Evolutionary conservation across 2,113 vertebrate species (phyloP), one percentile per base, ranked within the genome.

Genomic region (Numida meleagris): DNA sequence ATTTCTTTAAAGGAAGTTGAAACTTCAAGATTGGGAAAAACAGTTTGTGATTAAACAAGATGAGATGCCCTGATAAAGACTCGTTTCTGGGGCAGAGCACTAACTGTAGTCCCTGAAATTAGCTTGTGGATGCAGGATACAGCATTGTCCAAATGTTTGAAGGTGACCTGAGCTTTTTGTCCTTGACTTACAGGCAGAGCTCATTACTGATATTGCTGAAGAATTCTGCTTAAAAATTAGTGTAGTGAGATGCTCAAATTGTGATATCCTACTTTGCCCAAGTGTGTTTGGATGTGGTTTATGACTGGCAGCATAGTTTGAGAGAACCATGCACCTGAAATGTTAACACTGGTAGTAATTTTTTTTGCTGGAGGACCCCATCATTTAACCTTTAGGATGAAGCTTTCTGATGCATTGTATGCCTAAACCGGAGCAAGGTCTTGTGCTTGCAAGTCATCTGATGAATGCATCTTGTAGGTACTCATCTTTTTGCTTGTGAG

Each of bases 21-120:
- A 58, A 61, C 43, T 81, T 94, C 29, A 72, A 74, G 33, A 25
- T 72, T 92, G 51, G 53, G 86, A 65, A 90, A 84, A 77, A 43
- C 21, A 13, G 14, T 80, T 95, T 0, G 20, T 92, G 84, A 91
- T 90, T 86, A 75, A 78, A 65, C 67, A 82, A 53, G 53, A 18
- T 9, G 73, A 93, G 91, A 66, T 94, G 66, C 63, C 48, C 74
- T 65, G 77, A 84, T 88, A 78, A 83, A 86, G 42, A 27, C 8
- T 55, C 1, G 2, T 65, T 65, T 86, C 66, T 72, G 4, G 17
- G 71, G 31, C 66, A 57, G 74, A 62, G 68, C 3, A 17, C 34
- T 86, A 43, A 68, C 50, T 73, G 7, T 33, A 5, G 23, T 65
- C 31, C 17, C 23, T 10, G 34, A 68, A 63, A 73, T 61, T 71